Evolutionary conservation across 2,113 vertebrate species (phyloP), one percentile per base, ranked within the genome.

Genomic region (Cyanistes caeruleus): DNA sequence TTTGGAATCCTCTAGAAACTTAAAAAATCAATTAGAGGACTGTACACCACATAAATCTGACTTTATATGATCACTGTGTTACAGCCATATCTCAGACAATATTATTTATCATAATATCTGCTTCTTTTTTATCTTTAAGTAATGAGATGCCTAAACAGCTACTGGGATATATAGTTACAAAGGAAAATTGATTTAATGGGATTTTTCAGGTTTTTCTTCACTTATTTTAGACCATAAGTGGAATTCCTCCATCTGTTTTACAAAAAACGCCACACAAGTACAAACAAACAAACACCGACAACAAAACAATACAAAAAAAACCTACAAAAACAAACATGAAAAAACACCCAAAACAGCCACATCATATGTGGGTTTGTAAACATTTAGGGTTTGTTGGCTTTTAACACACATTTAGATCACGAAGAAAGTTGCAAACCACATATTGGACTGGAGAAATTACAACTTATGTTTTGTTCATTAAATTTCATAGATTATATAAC

Each of bases 231-330:
- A 64, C 5, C 10, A 56, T 17, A 89, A 74, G n/a, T 72, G 55
- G 7, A 64, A 59, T 72, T 83, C 25, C 27, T 65, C 58, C 19
- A 72, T 30, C n/a, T 58, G 4, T 63, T 76, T 28, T 23, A 68
- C 4, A 28, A 35, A 41, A 63, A 48, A 7, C 11, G 1, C 9
- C 22, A 62, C 1, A 2, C 5, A 59, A 43, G 55, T 3, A 6
- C 9, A 53, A 62, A 55, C 7, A 55, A 62, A 41, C 11, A 28
- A 33, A 79, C 7, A 12, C 41, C 15, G 15, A 46, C 11, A 12
- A 9, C 7, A 33, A 23, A 6, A 21, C 25, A 13, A 16, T 8
- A 18, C 7, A 5, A 15, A 18, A 35, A 35, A 46, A 33, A 2
- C 25, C 18, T 19, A 8, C 2, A 2, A 1, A 13, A 43, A 31